Conservation (phyloP, 2,113 vertebrate species). For the Orcinus orca region DNA sequence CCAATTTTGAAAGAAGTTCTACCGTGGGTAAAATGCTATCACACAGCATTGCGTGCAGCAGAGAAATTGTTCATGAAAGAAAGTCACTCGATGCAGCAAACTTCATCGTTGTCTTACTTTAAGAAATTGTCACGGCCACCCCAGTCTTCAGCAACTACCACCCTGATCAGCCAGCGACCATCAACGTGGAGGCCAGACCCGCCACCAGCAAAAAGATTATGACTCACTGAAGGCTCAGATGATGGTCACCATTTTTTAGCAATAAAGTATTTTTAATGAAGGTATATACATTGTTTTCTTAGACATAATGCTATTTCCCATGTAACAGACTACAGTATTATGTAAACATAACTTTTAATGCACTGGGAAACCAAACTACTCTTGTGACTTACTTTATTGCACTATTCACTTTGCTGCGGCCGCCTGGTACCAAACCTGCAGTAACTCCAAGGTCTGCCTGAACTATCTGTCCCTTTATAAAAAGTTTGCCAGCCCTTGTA, state of each 20-base stretch:
- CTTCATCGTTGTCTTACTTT: neutral
- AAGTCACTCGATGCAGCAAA: neutral
- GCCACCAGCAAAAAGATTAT: neutral
- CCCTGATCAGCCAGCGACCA: neutral
- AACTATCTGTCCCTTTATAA: neutral
- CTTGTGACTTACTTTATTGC: neutral
- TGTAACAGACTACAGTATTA: neutral
- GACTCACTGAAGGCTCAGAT: neutral
- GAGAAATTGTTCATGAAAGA: neutral
- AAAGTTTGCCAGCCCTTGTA: neutral
- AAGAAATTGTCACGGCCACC: neutral
- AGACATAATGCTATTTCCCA: neutral
- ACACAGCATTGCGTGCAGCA: neutral
- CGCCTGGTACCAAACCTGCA: neutral
- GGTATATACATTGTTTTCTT: too few species aligned
- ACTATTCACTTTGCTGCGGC: neutral
- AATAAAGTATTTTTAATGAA: neutral
- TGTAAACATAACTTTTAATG: neutral
- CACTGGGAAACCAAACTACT: neutral
- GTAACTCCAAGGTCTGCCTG: neutral
- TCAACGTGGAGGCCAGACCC: neutral
- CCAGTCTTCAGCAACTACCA: neutral
- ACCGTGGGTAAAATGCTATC: neutral
- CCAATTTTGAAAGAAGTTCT: neutral
- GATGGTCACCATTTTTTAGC: neutral